These are phyloP conservation scores for Oxyura jamaicensis DNA, from an alignment of 2,113 vertebrate species.

Conservation along the genomic window DNA sequence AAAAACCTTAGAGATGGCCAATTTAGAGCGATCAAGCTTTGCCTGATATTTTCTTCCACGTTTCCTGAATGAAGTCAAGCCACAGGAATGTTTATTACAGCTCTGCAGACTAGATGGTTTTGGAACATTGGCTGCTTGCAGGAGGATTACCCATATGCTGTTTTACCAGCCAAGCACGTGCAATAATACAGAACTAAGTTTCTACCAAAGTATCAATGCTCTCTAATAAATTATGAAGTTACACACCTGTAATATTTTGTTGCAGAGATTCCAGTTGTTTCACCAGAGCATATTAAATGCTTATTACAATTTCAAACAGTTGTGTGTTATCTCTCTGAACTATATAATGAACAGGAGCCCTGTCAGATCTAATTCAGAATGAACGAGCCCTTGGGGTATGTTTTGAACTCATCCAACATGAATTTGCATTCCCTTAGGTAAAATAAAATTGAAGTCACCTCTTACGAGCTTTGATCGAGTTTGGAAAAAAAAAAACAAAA, in stretches of 20 bases:
- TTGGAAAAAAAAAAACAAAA: neutral
- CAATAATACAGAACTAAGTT: neutral
- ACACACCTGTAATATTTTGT: neutral
- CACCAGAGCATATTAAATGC: slow-evolving; percentile 1
- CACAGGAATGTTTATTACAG: neutral
- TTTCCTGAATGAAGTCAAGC: slow-evolving; percentile 19
- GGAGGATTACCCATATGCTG: neutral
- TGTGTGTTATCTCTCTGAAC: neutral
- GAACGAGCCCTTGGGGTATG: neutral
- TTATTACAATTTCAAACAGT: neutral
- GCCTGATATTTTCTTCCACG: neutral
- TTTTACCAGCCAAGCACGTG: neutral
- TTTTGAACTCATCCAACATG: neutral
- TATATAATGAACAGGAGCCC: neutral
- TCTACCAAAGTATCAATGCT: neutral
- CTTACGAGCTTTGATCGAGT: neutral
- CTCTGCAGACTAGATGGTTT: neutral
- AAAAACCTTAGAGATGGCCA: neutral
- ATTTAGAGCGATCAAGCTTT: neutral
- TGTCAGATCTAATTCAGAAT: neutral
- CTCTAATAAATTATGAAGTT: neutral
- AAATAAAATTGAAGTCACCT: neutral
- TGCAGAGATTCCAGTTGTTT: neutral
- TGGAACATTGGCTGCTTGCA: neutral
- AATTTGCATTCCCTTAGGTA: neutral